Percentiles rank a stretch among this genome's conserved stretches.
Conservation (phyloP, 2,113 vertebrate species). For the Myanophis thanlyinensis region DNA sequence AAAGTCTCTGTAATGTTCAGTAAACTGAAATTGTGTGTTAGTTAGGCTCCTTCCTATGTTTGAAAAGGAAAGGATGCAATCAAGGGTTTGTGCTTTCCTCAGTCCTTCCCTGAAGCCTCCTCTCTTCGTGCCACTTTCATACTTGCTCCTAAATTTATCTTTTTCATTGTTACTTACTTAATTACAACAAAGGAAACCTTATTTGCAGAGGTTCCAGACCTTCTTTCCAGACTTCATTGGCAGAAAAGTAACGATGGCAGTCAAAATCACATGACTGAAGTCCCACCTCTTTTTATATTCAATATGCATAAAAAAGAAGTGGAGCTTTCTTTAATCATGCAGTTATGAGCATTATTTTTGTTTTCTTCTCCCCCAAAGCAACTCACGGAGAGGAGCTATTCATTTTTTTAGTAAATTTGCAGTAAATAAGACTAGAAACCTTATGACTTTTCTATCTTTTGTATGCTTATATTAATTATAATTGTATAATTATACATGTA, state of each 20-base stretch:
- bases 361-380: not conserved
- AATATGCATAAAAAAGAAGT: not conserved
- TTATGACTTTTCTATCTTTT: not conserved
- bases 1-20: not conserved
- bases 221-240: not conserved
- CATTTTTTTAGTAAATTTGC: not conserved
- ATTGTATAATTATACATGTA: not conserved
- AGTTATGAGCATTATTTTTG: not conserved
- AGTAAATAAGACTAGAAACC: not conserved
- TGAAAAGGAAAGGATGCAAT: not conserved
- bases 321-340: not conserved
- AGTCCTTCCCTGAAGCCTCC: not conserved
- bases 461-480: not conserved
- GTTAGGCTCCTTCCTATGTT: not conserved
- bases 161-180: not conserved
- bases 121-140: not conserved
- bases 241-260: not conserved
- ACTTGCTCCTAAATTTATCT: not conserved
- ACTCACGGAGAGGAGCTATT: not conserved
- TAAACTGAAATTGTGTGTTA: not conserved
- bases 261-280: not conserved
- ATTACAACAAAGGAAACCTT: not conserved
- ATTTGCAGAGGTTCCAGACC: too few relatives aligned
- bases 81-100: not conserved
- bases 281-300: not conserved